A percentile compares a stretch with the other conserved stretches of the same genome.
phyloP scores from a whole-genome alignment of 2,888 invertebrate species.

The Nomada goodeniana region DNA sequence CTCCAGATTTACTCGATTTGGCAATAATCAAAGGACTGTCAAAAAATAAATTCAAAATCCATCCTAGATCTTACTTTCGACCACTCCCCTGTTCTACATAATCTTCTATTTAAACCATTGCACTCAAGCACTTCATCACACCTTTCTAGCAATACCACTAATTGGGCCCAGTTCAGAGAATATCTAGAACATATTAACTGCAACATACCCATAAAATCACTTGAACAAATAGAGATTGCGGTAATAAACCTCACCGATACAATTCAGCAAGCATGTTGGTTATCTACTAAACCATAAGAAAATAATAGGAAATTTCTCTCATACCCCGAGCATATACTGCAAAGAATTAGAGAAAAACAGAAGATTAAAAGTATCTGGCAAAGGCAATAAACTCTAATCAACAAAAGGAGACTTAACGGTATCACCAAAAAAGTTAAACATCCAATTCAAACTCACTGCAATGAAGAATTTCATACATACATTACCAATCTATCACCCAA shows the following conservation, averaged over 20 bases:
- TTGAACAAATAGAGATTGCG: neutral
- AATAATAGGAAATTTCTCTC: neutral
- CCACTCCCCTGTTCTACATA: too few species aligned
- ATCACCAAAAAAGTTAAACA: conserved; percentile 15
- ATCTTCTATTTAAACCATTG: too few species aligned
- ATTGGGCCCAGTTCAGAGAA: too few species aligned
- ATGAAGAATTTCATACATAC: neutral
- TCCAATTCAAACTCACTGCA: neutral
- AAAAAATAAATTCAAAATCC: neutral
- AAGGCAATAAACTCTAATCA: neutral
- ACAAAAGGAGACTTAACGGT: conserved; percentile 9
- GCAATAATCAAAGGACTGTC: too few species aligned
- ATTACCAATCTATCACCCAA: neutral
- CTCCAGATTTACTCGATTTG: too few species aligned
- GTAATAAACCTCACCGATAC: neutral
- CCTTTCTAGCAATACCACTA: too few species aligned
- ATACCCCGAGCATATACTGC: conserved; percentile 10
- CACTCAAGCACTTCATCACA: too few species aligned
- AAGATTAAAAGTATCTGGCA: conserved; percentile 9
- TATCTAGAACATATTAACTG: neutral
- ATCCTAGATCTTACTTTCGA: neutral
- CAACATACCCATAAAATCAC: neutral
- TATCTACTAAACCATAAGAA: neutral
- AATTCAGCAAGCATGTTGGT: neutral
- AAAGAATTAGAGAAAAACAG: neutral